A percentile compares a stretch with the other conserved stretches of the same genome.
Conservation (phyloP, 1,140 invertebrate species). For the Spodoptera litura region DNA sequence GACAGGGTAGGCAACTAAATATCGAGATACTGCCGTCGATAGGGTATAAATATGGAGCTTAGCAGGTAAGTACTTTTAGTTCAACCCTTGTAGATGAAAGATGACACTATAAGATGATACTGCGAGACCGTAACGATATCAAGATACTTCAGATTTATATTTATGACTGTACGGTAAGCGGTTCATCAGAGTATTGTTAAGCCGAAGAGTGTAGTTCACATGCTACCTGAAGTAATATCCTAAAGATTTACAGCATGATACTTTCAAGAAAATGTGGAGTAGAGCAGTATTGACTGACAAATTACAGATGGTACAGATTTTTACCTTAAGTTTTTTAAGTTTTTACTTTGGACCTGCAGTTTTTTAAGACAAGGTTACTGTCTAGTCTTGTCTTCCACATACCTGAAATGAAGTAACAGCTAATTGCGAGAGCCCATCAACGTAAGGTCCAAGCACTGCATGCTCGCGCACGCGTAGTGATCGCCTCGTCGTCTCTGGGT, state of each 20-base stretch:
- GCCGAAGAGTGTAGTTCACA: not conserved
- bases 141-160: slow-evolving; percentile 19
- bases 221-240: slow-evolving; percentile 7
- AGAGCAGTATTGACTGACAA: too few species aligned
- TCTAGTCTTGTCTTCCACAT: slow-evolving; percentile 41
- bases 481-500: slow-evolving; percentile 95
- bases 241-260: not conserved
- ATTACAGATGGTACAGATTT: too few species aligned
- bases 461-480: slow-evolving; percentile 98
- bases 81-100: slow-evolving; percentile 28
- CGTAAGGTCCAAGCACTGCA: slow-evolving; percentile 98
- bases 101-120: slow-evolving; percentile 28
- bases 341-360: too few species aligned
- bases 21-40: slow-evolving; percentile 14
- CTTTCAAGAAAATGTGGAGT: too few species aligned
- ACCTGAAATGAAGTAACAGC: slow-evolving; percentile 97
- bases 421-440: slow-evolving; percentile 97
- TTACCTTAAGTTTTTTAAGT: too few species aligned
- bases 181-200: slow-evolving; percentile 26
- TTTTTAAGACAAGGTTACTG: too few species aligned
- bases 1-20: too few species aligned
- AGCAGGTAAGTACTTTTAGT: slow-evolving; percentile 10
- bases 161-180: slow-evolving; percentile 7
- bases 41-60: slow-evolving; percentile 31
- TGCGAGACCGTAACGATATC: slow-evolving; percentile 8